Evolutionary conservation across 2,113 vertebrate species (phyloP).

Genomic region (Chamaea fasciata): DNA sequence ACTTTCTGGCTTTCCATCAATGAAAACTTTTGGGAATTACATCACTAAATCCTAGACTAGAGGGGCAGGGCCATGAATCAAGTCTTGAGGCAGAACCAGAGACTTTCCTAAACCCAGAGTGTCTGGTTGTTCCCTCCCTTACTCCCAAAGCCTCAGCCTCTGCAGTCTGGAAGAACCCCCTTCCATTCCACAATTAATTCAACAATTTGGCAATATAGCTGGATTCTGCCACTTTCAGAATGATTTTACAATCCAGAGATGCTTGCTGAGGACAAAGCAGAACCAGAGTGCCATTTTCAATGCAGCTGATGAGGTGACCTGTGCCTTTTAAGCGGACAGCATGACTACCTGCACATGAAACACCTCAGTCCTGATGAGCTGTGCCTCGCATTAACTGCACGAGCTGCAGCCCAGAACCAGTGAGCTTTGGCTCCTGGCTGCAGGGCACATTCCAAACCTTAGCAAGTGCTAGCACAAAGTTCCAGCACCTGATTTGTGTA

Average conservation of each 20-base stretch:
- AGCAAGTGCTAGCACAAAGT: not conserved
- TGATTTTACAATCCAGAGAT: not conserved
- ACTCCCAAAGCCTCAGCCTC: not conserved
- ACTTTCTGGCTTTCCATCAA: not conserved
- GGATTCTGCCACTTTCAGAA: not conserved
- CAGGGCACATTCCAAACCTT: not conserved
- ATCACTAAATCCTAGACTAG: not conserved
- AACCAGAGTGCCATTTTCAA: not conserved
- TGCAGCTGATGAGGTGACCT: not conserved
- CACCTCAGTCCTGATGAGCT: not conserved
- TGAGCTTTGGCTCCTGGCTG: not conserved
- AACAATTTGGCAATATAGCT: not conserved
- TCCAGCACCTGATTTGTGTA: not conserved
- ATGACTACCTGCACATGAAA: not conserved
- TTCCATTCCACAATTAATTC: not conserved
- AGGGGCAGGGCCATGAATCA: not conserved
- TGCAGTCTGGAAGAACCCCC: not conserved
- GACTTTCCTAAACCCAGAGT: not conserved
- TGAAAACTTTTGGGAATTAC: constrained; percentile 1
- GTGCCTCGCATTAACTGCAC: not conserved
- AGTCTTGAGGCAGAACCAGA: not conserved
- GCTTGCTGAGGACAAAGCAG: not conserved
- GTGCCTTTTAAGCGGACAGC: not conserved
- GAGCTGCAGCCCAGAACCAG: not conserved
- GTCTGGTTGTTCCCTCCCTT: not conserved